Evolutionary conservation across 2,797 vertebrate genomes (phyloP), one percentile per base, ranked within the genome.

Genomic region (Peromyscus melanophrys): DNA sequence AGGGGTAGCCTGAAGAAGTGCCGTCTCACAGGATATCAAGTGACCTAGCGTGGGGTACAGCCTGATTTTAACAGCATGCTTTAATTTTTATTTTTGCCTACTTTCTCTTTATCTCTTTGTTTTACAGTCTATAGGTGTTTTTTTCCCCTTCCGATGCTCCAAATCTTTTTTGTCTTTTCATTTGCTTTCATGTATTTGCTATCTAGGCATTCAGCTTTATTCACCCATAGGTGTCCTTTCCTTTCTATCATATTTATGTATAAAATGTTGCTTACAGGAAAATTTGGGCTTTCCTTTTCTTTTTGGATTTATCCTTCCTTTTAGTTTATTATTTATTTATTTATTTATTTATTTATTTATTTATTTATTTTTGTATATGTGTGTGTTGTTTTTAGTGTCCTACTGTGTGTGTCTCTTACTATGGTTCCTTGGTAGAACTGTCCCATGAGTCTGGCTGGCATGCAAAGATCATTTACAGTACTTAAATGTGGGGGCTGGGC

Each of bases 171-270:
- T 55, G n/a, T 37, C 43, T 92, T 85, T 86, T 69, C 81, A 87
- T 85, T 92, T 82, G 73, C n/a, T 89, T 89, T 85, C 67, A 46
- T 61, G 43, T 55, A 89, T 94, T 96, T 77, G 88, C 75, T 84
- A 59, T 81, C 49, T 87, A 71, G 78, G n/a, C 77, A 69, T 34
- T 76, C 49, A 57, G 75, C 76, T 80, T 84, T 93, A 4, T 95
- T 93, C 31, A 46, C 71, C 80, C 59, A n/a, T 81, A 80, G 57
- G 76, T 73, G 85, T 25, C 14, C 10, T 87, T 86, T 73, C 17
- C 52, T 17, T 17, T 73, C 29, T 59, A 87, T 84, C 34, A 23
- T 77, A 40, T 91, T 81, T 96, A 49, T 78, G 40, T 55, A 61
- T 82, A 76, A 86, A 76, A 81, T 82, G 86, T 61, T 3, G 1